Evolutionary conservation across 2,797 vertebrate genomes (phyloP).

Genomic region (Xenopus petersii): DNA sequence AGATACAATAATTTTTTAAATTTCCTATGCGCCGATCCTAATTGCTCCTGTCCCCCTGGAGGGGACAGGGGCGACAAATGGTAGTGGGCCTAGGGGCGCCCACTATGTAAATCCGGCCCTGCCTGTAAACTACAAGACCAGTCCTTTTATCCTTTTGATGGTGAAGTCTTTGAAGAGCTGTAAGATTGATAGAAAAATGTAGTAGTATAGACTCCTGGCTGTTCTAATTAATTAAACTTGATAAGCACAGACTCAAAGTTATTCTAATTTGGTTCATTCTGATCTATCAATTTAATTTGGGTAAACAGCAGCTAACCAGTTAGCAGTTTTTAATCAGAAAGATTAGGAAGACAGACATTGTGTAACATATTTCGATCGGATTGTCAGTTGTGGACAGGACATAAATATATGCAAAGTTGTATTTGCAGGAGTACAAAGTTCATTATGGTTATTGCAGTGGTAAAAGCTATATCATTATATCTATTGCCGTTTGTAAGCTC

Average conservation of each 20-base stretch:
- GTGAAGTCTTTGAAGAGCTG: no score
- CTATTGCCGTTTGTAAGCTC: neutral
- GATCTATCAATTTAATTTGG: neutral
- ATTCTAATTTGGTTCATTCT: neutral
- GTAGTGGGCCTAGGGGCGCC: no score
- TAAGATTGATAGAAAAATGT: no score
- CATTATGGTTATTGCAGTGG: neutral
- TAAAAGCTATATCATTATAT: neutral
- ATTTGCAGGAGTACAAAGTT: conserved; percentile 1
- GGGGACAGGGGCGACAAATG: no score
- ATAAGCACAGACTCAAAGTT: neutral
- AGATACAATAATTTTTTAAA: no score
- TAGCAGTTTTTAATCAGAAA: neutral
- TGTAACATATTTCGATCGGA: neutral
- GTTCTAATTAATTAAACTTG: neutral
- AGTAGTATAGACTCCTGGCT: no score
- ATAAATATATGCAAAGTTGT: conserved; percentile 1
- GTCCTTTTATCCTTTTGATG: no score
- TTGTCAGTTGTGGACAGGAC: neutral
- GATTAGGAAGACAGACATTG: neutral
- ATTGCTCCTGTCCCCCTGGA: no score
- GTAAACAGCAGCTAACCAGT: neutral
- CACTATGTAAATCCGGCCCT: no score
- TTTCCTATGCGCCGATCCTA: no score
- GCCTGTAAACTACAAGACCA: no score